Evolutionary conservation across 2,888 invertebrate genomes (phyloP).

Genomic region (Lordiphosa fenestrarum): DNA sequence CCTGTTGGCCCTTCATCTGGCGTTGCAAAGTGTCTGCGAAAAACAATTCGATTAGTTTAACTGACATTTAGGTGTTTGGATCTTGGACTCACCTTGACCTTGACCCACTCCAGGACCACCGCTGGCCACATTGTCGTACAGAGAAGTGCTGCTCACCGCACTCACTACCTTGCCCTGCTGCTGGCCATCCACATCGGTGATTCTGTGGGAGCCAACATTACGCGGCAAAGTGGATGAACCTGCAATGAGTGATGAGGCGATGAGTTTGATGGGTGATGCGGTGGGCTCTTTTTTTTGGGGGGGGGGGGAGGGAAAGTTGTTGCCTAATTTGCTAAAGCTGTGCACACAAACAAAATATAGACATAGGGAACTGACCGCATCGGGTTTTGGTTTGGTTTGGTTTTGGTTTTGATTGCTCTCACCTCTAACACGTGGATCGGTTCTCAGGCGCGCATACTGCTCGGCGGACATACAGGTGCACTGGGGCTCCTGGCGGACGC

Average conservation of each 20-base stretch:
- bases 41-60: not conserved
- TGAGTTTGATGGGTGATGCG: conserved; percentile 51
- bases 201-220: conserved; percentile 76
- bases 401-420: conserved; percentile 50
- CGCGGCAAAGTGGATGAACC: conserved; percentile 93
- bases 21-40: conserved; percentile 82
- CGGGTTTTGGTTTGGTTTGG: conserved; percentile 22
- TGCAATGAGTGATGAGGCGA: conserved; percentile 79
- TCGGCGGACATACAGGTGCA: conserved; percentile 98
- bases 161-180: conserved; percentile 87
- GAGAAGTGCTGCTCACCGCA: conserved; percentile 92
- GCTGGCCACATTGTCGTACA: conserved; percentile 90
- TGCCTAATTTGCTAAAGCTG: conserved; percentile 37
- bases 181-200: conserved; percentile 77
- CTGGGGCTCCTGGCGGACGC: conserved; percentile 89
- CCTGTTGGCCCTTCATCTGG: conserved; percentile 83
- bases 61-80: too few species aligned
- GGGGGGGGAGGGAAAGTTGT: conserved; percentile 13
- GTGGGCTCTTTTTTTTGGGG: conserved; percentile 22
- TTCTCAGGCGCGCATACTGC: conserved; percentile 91
- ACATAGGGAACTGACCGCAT: conserved; percentile 11
- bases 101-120: conserved; percentile 59
- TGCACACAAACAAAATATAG: conserved; percentile 6
- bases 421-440: conserved; percentile 79
- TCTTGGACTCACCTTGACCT: conserved; percentile 47